phyloP scores from a whole-genome alignment of 2,888 invertebrate genomes.

The Caenorhabditis parvicauda region DNA sequence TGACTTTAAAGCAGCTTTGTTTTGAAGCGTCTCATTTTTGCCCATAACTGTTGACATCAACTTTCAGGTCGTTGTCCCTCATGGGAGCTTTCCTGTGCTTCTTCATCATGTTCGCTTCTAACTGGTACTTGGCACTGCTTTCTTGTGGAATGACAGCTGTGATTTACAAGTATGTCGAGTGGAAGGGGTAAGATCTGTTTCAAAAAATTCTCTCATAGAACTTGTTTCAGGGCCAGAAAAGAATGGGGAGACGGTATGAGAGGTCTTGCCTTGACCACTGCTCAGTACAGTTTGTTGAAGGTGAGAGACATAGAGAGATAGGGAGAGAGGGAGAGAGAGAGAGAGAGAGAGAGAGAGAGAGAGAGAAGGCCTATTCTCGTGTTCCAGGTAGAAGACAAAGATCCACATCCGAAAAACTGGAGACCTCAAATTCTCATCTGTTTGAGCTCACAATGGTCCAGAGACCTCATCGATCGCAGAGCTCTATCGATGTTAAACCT shows the following conservation, averaged over 20 bases:
- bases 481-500: conserved; percentile 81
- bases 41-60: background rate
- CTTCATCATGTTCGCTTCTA: conserved; percentile 96
- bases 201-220: background rate
- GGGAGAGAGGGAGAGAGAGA: background rate
- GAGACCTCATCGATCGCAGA: conserved; percentile 54
- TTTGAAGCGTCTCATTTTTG: background rate
- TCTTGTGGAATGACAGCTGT: conserved; percentile 89
- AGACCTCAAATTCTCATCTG: conserved; percentile 91
- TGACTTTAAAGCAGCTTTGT: too few relatives aligned
- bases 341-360: too few relatives aligned
- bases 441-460: conserved; percentile 76
- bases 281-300: conserved; percentile 86
- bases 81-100: conserved; percentile 84
- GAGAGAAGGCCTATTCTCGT: too few relatives aligned
- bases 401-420: conserved; percentile 99
- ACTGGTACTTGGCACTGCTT: conserved; percentile 88
- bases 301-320: too few relatives aligned
- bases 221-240: conserved; percentile 77
- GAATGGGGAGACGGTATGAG: conserved; percentile 99
- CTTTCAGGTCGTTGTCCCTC: conserved; percentile 76
- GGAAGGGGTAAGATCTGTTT: conserved; percentile 77
- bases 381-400: conserved; percentile 79
- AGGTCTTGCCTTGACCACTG: conserved; percentile 93
- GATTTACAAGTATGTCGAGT: conserved; percentile 97